These are phyloP conservation scores for Lutraria lutraria DNA, from an alignment of 2,888 invertebrate genomes.

Conservation along the genomic window DNA sequence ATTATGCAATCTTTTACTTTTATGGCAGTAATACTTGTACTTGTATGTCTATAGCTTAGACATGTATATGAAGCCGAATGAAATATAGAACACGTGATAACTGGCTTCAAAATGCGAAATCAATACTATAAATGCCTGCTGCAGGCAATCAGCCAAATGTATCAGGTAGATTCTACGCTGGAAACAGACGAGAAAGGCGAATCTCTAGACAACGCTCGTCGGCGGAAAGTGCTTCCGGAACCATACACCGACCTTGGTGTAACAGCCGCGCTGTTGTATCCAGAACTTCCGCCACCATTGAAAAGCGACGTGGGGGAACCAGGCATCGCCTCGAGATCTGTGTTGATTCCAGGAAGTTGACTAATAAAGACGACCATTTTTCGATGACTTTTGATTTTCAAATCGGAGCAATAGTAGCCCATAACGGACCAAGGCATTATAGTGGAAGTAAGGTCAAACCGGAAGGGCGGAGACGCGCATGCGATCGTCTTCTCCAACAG, in stretches of 20 bases:
- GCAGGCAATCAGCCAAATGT: no score
- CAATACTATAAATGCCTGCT: no score
- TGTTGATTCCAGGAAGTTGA: conserved; percentile 70
- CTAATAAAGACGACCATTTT: conserved; percentile 76
- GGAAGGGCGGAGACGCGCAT: conserved; percentile 66
- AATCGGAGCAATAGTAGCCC: conserved; percentile 73
- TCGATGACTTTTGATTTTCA: conserved; percentile 73
- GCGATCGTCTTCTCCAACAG: conserved; percentile 73
- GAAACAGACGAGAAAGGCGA: conserved; percentile 55
- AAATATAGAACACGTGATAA: no score
- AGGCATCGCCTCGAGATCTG: conserved; percentile 49
- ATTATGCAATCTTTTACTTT: no score
- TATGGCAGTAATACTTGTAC: no score
- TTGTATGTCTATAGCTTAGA: no score
- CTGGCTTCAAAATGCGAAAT: no score
- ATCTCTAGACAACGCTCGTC: conserved; percentile 35
- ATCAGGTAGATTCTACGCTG: conserved; percentile 41
- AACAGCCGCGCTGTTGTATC: conserved; percentile 43
- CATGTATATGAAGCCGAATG: no score
- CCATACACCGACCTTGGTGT: conserved; percentile 52
- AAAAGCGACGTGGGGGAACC: conserved; percentile 31
- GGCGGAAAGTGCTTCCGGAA: conserved; percentile 37
- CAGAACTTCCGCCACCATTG: conserved; percentile 38
- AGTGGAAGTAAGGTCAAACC: conserved; percentile 69
- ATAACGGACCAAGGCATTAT: conserved; percentile 74